These are phyloP conservation scores for Fundulus diaphanus DNA, from an alignment of 2,797 vertebrate genomes.

Conservation along the genomic window DNA sequence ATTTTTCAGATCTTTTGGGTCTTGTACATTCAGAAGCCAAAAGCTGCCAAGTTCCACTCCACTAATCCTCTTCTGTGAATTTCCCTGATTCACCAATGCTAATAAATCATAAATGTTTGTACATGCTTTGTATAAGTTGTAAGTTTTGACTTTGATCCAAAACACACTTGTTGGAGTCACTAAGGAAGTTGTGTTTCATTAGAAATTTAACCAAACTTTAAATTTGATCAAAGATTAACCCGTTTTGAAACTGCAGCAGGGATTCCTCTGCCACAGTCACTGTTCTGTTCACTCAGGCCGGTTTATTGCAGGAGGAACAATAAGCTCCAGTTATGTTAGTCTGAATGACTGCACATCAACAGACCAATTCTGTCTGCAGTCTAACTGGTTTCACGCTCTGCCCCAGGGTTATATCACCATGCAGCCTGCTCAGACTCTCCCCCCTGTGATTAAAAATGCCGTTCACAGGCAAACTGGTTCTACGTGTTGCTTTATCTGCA, in stretches of 20 bases:
- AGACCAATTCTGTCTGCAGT: conserved; percentile 48
- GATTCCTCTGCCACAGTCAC: background rate
- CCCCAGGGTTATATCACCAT: conserved; percentile 50
- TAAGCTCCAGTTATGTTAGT: conserved; percentile 50
- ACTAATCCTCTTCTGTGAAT: background rate
- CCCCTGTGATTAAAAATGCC: conserved; percentile 22
- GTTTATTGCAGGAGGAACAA: conserved; percentile 43
- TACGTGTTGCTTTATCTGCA: conserved; percentile 1
- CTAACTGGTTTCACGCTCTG: conserved; percentile 50
- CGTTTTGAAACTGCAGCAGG: background rate
- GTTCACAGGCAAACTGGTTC: conserved; percentile 24
- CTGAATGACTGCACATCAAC: conserved; percentile 62
- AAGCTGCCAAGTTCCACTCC: too few relatives aligned
- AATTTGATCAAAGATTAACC: background rate
- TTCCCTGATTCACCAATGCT: background rate
- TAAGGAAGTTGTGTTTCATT: background rate
- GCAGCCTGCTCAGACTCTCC: conserved; percentile 34
- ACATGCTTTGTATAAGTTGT: background rate
- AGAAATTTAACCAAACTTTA: background rate
- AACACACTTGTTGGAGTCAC: background rate
- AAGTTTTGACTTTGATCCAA: background rate
- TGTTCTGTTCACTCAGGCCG: conserved; percentile 30
- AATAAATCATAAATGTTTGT: background rate
- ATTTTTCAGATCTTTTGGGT: background rate
- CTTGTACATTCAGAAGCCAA: too few relatives aligned